phyloP scores from a whole-genome alignment of 2,888 invertebrate species.

The Lasioglossum oenotherae region DNA sequence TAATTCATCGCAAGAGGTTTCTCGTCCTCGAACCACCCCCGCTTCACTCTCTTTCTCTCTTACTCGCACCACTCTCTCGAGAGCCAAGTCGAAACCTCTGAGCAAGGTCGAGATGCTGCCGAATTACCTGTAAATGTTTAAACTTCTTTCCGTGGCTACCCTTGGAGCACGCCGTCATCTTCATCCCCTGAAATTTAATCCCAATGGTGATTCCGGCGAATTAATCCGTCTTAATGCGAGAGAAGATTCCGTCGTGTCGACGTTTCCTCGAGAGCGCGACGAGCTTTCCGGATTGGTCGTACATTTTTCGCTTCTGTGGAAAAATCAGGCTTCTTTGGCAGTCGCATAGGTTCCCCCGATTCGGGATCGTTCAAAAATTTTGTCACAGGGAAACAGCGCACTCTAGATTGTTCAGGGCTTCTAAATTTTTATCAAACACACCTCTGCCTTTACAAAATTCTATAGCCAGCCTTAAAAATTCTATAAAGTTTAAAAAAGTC shows the following conservation, averaged over 20 bases:
- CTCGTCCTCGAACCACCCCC: constrained; percentile 49
- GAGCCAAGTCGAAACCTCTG: not conserved
- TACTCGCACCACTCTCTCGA: not conserved
- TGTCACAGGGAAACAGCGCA: not conserved
- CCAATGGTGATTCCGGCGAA: constrained; percentile 22
- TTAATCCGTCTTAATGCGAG: constrained; percentile 28
- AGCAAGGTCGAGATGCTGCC: constrained; percentile 15
- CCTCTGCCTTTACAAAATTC: no score
- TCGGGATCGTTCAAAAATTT: not conserved
- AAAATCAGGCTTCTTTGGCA: not conserved
- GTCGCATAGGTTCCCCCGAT: not conserved
- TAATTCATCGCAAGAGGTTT: constrained; percentile 68
- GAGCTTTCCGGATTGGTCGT: not conserved
- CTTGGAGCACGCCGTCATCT: not conserved
- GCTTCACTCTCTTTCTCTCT: not conserved
- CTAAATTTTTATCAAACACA: no score
- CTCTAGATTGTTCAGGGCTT: no score
- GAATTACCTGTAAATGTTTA: constrained; percentile 60
- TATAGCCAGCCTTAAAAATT: no score
- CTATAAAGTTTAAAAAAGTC: no score
- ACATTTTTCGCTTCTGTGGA: no score
- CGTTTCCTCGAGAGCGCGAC: not conserved
- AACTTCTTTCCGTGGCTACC: constrained; percentile 39
- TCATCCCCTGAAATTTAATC: constrained; percentile 43
- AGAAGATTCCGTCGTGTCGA: constrained; percentile 3